Base-by-base conservation (phyloP, 2,888 invertebrate genomes). In the Thumatha senex region DNA sequence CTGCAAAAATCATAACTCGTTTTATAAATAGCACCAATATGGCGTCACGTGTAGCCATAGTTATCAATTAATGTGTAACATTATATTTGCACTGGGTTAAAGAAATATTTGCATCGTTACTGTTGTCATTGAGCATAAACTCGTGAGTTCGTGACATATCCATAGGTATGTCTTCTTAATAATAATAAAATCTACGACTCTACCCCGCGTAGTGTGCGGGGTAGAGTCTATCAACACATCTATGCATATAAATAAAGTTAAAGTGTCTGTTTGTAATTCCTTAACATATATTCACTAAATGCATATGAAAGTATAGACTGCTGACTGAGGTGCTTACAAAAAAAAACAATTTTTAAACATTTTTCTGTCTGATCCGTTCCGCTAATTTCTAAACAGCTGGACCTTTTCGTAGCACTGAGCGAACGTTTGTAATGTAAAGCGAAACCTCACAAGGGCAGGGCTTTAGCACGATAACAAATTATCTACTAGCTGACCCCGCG, bases 81-180 rank as follows among this genome's bases (percentile, higher is more conserved):
- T 38, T 48, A 40, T 48, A 41, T 48, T 47, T 51, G 43, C n/a
- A 14, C 36, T 48, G 15, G 40, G 29, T 13, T 53, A 18, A 43
- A 51, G 34, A 24, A 44, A 45, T 30, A 45, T 41, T 33, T 41
- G 45, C 45, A 45, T 36, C 36, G 12, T 39, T 42, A 36, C 36
- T 35, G 36, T 50, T 50, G 53, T 56, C 61, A 54, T 46, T 54
- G 49, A 42, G 33, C 46, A 31, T 47, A 24, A 42, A 24, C 18
- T 24, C 18, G 18, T 24, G 18, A 24, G 18, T 39, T 41, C 39
- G 29, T 58, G 51, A 60, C 58, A 63, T 58, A 50, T 51, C 31
- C 18, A 24, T 24, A n/a, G n/a, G n/a, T 24, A 24, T 24, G 18
- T 24, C 18, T 24, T 39, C 43, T 49, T 52, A 46, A 40, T 49